Evolutionary conservation across 1,140 invertebrate genomes (phyloP), one percentile per base, ranked within the genome.

Genomic region (Papilio aristodemus): DNA sequence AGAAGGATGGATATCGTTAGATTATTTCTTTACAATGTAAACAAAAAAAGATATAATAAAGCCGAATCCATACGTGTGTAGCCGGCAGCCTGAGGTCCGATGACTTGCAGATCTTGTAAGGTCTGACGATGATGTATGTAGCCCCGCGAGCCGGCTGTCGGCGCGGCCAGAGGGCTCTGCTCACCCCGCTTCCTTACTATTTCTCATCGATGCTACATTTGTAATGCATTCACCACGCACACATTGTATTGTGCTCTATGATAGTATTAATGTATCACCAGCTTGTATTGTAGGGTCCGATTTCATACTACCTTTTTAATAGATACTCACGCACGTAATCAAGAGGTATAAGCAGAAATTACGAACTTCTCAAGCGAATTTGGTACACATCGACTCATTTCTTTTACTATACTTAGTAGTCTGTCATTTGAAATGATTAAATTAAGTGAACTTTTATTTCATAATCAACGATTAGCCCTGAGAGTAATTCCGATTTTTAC

Each of bases 111-210:
- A 32, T 57, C 54, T 41, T 67, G 59, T 54, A 71, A 76, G 75
- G 72, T 71, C 70, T 76, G 75, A 76, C 72, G 70, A 74, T 76
- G 75, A 76, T 76, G 72, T 76, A 76, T 76, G 75, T 76, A 70
- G 72, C 58, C 32, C 58, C 57, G 46, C 46, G 22, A 25, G 27
- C 27, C 22, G 19, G 60, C 70, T 72, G 70, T 67, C 60, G 60
- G 64, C 46, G 19, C 46, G 11, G 46, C 46, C 46, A 17, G 19
- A 54, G 46, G 46, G 46, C 19, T 54, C 46, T 50, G 22, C 46
- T 59, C 37, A 54, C 50, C 39, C 67, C 59, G 50, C 7, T 19
- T 54, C 17, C 9, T 57, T 57, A 57, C n/a, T 63, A 63, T 63
- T 63, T 37, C n/a, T 38, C 46, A 22, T 54, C 19, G 46, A 54